Base-by-base conservation (phyloP, 2,113 vertebrate species). In the Nothobranchius kuhntae region DNA sequence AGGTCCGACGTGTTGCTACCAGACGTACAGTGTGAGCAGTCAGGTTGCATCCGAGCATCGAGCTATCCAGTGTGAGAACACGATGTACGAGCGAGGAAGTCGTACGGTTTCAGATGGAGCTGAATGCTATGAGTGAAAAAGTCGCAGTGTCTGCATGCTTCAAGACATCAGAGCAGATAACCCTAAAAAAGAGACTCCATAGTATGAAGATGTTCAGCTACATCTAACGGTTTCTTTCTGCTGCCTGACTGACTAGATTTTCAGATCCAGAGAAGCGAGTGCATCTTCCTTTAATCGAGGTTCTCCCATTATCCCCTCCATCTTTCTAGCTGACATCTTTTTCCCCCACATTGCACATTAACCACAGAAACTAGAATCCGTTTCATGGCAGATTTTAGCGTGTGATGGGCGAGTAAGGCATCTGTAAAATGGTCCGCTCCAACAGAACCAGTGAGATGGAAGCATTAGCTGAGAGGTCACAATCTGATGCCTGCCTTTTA, bases 381-480 rank as follows among this genome's bases (percentile, higher is more conserved):
- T 87, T 93, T 84, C 85, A 58, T 92, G 82, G 76, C 47, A 13
- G 87, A 89, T 93, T 93, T 93, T 80, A 92, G 87, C 84, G 72
- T 90, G 87, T 88, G 93, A 94, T 93, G 88, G 91, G 90, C 84
- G 82, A 89, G 89, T 83, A 91, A 91, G 78, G 79, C 76, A 87
- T 92, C 89, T 89, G 61, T 88, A 90, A 92, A 86, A 82, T 74
- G 78, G 76, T 91, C 91, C 81, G 30, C 53, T 69, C 13, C 65
- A 7, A 76, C 72, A 59, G 77, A 89, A 62, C 74, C 60, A 54
- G 77, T 47, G 75, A 73, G 73, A 83, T 24, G 81, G 83, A 79
- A 78, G 77, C 71, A 77, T 77, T 72, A 71, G 60, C 62, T 24
- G 45, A 80, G 69, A 7, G 65, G 61, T 63, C 58, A 75, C 80